Evolutionary conservation across 2,888 invertebrate genomes (phyloP).

Genomic region (Leucozona laternaria): DNA sequence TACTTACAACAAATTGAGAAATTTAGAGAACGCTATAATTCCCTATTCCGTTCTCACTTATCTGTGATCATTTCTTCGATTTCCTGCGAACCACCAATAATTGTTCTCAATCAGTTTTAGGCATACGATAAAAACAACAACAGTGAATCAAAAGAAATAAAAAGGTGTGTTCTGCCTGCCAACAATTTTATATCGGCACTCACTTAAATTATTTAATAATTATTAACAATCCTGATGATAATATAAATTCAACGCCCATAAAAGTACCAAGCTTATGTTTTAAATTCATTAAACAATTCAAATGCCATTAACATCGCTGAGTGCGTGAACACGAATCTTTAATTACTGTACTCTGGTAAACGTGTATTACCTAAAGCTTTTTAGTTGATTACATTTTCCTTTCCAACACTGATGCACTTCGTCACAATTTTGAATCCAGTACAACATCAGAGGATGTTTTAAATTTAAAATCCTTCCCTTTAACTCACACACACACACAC

Average conservation of each 20-base stretch:
- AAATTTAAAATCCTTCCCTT: not conserved
- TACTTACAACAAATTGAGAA: too few species aligned
- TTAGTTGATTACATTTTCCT: conserved; percentile 38
- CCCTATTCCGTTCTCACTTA: too few species aligned
- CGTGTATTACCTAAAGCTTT: conserved; percentile 8
- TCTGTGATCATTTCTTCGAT: too few species aligned
- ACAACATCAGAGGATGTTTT: conserved; percentile 28
- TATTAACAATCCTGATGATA: not conserved
- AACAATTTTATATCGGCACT: conserved; percentile 1
- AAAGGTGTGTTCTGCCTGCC: not conserved
- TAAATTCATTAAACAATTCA: conserved; percentile 34
- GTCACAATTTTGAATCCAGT: not conserved
- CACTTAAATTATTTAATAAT: not conserved
- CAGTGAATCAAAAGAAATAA: not conserved
- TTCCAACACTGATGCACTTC: not conserved
- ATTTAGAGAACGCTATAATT: too few species aligned
- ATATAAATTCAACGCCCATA: conserved; percentile 2
- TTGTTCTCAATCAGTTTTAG: too few species aligned
- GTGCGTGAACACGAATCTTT: conserved; percentile 22
- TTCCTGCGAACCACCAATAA: too few species aligned
- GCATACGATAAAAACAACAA: too few species aligned
- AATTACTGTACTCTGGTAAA: conserved; percentile 18
- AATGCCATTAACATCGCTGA: conserved; percentile 16
- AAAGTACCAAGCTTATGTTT: not conserved
- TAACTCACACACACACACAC: not conserved